These are phyloP conservation scores for Chorisops tibialis DNA, from an alignment of 2,888 invertebrate species.

Conservation along the genomic window DNA sequence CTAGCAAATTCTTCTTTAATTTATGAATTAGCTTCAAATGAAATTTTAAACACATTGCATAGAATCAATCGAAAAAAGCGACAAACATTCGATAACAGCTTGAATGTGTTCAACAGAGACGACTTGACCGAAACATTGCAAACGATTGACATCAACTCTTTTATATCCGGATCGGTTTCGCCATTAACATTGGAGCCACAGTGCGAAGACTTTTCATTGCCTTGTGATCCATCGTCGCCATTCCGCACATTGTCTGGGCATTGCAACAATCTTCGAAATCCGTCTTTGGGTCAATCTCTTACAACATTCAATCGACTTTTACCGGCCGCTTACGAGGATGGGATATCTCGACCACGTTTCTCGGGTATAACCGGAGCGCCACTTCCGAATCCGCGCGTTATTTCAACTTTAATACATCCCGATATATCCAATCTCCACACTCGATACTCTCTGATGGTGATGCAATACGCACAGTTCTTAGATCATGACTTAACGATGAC, in stretches of 20 bases:
- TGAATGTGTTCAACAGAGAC: constrained; percentile 55
- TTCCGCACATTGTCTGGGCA: constrained; percentile 74
- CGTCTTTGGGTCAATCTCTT: constrained; percentile 76
- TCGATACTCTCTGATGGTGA: constrained; percentile 84
- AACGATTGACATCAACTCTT: constrained; percentile 71
- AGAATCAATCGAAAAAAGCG: constrained; percentile 63
- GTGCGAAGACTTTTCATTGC: constrained; percentile 66
- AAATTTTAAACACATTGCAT: constrained; percentile 66
- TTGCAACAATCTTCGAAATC: constrained; percentile 83
- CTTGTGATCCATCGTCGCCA: constrained; percentile 69
- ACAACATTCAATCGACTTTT: constrained; percentile 80
- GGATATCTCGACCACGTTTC: constrained; percentile 74
- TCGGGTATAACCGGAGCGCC: constrained; percentile 71
- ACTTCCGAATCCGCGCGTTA: constrained; percentile 79
- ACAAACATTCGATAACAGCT: constrained; percentile 67
- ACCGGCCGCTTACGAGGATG: constrained; percentile 85
- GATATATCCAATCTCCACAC: constrained; percentile 87
- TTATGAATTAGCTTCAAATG: constrained; percentile 82
- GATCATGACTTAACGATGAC: constrained; percentile 95
- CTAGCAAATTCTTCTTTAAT: constrained; percentile 83
- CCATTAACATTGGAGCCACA: constrained; percentile 62
- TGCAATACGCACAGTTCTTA: constrained; percentile 93
- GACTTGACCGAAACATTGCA: constrained; percentile 75
- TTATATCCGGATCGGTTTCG: constrained; percentile 60
- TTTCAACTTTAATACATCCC: constrained; percentile 86